These are phyloP conservation scores for Phylloscopus trochilus DNA, from an alignment of 2,113 vertebrate species.

Conservation along the genomic window DNA sequence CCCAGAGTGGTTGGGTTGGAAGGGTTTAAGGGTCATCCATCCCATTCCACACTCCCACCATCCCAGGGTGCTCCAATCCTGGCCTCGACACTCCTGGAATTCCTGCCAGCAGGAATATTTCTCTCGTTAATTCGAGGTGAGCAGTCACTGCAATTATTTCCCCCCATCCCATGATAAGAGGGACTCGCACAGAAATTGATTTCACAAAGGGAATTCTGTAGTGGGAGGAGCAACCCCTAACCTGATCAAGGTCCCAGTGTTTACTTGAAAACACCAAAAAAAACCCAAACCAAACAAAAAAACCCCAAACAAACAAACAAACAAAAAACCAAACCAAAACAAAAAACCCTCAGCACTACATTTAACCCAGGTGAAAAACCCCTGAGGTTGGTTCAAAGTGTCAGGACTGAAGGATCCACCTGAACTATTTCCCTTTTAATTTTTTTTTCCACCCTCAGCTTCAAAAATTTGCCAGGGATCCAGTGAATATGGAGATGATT, in stretches of 20 bases:
- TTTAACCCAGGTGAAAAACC: background rate
- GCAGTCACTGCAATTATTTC: background rate
- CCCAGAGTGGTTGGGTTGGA: background rate
- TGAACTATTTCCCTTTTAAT: background rate
- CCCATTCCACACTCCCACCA: background rate
- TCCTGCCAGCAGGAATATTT: background rate
- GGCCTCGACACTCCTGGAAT: background rate
- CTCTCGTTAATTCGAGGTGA: background rate
- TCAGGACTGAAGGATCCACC: background rate
- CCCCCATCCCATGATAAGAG: rapidly evolving
- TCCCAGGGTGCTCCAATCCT: background rate
- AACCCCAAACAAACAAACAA: too few relatives aligned
- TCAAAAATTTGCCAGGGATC: conserved; percentile 34
- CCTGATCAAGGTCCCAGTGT: background rate
- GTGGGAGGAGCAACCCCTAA: background rate
- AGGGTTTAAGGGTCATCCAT: background rate
- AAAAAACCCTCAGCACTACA: background rate
- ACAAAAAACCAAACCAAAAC: too few relatives aligned
- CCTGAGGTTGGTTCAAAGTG: background rate
- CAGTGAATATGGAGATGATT: background rate
- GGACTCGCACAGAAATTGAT: background rate
- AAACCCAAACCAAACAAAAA: background rate
- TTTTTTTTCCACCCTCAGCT: background rate
- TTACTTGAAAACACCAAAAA: background rate
- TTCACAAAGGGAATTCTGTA: background rate